Conservation (phyloP, 2,888 invertebrate genomes). For the Melitaea athalia region DNA sequence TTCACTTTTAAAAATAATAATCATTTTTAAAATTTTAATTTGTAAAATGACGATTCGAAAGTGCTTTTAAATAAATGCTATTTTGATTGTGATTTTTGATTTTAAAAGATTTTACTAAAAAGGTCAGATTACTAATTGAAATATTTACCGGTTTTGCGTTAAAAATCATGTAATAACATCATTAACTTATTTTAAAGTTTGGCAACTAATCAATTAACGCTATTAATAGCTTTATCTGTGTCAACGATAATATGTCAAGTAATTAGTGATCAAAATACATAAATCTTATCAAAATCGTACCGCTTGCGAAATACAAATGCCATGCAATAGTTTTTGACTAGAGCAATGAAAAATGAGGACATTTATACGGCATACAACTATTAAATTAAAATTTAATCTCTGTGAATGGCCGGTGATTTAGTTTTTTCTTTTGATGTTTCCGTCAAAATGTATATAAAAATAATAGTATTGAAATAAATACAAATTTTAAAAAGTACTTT, state of each 20-base stretch:
- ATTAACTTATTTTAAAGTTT: constrained; percentile 11
- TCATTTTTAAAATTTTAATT: no score
- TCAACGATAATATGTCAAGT: constrained; percentile 33
- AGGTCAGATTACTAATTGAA: background rate
- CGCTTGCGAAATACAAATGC: constrained; percentile 36
- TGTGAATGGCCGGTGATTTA: no score
- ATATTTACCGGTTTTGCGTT: background rate
- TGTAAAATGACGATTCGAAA: no score
- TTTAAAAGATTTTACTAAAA: background rate
- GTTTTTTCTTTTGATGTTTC: no score
- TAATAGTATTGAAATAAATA: no score
- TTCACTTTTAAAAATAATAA: no score
- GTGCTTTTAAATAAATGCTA: no score
- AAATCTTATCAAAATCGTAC: constrained; percentile 45
- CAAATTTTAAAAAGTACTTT: no score
- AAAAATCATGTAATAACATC: constrained; percentile 8
- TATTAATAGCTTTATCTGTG: constrained; percentile 32
- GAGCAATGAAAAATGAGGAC: constrained; percentile 27
- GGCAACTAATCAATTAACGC: constrained; percentile 21
- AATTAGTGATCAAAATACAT: constrained; percentile 32
- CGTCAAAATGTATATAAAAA: no score
- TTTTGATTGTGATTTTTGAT: no score
- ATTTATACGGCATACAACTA: constrained; percentile 4
- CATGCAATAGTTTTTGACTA: constrained; percentile 18
- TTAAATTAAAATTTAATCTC: background rate